Percentiles rank a stretch among this genome's conserved stretches.
phyloP scores from a whole-genome alignment of 2,797 vertebrate genomes.

The Discoglossus pictus region DNA sequence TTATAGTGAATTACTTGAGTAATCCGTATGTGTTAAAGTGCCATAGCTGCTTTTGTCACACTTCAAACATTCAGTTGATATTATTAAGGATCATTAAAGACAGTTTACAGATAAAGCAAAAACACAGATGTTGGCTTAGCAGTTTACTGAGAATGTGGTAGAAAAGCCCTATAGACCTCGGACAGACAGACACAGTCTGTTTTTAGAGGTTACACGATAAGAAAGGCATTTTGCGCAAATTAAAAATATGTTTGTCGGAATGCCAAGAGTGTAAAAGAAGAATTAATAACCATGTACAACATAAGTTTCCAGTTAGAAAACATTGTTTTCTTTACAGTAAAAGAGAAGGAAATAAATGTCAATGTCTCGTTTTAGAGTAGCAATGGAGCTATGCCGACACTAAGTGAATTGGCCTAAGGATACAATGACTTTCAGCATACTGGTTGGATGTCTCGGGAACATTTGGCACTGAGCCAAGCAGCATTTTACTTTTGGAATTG shows the following conservation, averaged over 20 bases:
- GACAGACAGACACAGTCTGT: constrained; percentile 20
- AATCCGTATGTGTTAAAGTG: not conserved
- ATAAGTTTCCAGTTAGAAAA: constrained; percentile 39
- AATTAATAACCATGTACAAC: constrained; percentile 34
- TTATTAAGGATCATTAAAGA: constrained; percentile 1
- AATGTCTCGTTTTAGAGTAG: constrained; percentile 21
- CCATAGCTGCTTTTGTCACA: not conserved
- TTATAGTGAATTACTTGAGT: too few relatives aligned
- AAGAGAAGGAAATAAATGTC: constrained; percentile 40
- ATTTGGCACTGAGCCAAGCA: not conserved
- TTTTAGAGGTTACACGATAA: constrained; percentile 23
- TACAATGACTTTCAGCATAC: constrained; percentile 21
- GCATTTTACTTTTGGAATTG: constrained; percentile 6
- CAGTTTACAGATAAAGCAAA: constrained; percentile 9
- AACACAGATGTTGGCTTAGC: constrained; percentile 8
- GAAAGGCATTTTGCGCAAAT: constrained; percentile 38
- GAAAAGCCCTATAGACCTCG: constrained; percentile 12
- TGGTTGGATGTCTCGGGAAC: constrained; percentile 19
- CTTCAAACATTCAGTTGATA: constrained; percentile 7
- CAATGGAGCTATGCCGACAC: constrained; percentile 7
- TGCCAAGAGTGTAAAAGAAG: constrained; percentile 21
- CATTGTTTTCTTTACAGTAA: constrained; percentile 41
- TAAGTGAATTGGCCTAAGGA: constrained; percentile 7
- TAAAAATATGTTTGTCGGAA: constrained; percentile 24
- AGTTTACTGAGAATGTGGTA: not conserved